phyloP scores from a whole-genome alignment of 2,888 invertebrate species.

The Cryptus viduatorius region DNA sequence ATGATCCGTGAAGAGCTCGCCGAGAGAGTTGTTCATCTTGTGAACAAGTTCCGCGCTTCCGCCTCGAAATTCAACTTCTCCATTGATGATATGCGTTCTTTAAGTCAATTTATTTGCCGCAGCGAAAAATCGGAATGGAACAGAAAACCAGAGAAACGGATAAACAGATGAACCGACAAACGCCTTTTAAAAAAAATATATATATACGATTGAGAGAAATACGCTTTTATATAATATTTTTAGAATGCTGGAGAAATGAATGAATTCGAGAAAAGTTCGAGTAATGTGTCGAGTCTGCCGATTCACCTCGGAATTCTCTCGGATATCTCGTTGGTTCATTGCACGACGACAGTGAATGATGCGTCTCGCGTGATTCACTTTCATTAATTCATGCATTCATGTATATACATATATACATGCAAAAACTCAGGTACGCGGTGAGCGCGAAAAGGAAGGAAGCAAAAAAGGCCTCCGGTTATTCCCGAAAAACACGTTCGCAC shows the following conservation, averaged over 20 bases:
- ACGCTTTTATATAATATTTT: neutral
- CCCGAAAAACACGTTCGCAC: slow-evolving; percentile 64
- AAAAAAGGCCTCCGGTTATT: slow-evolving; percentile 62
- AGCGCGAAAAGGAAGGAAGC: slow-evolving; percentile 59
- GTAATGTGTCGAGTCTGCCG: slow-evolving; percentile 54
- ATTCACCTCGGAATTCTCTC: slow-evolving; percentile 34
- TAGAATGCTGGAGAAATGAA: neutral
- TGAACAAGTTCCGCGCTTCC: neutral
- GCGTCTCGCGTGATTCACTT: slow-evolving; percentile 69
- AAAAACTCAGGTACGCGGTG: slow-evolving; percentile 37
- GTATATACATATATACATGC: neutral
- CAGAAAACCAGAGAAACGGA: too few relatives aligned
- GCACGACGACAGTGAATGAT: slow-evolving; percentile 61
- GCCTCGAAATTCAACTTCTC: neutral
- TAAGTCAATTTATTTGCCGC: neutral
- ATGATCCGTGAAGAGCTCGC: neutral
- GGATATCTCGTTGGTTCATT: slow-evolving; percentile 49
- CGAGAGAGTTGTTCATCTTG: slow-evolving; percentile 3
- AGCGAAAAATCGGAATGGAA: too few relatives aligned
- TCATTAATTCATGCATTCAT: slow-evolving; percentile 64
- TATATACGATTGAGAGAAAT: too few relatives aligned
- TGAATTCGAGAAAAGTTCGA: slow-evolving; percentile 40
- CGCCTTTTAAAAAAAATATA: too few relatives aligned
- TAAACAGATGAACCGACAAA: too few relatives aligned
- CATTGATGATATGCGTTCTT: neutral